Percentiles rank a stretch among this genome's conserved stretches.
Conservation (phyloP, 2,113 vertebrate species). For the Strigops habroptila region DNA sequence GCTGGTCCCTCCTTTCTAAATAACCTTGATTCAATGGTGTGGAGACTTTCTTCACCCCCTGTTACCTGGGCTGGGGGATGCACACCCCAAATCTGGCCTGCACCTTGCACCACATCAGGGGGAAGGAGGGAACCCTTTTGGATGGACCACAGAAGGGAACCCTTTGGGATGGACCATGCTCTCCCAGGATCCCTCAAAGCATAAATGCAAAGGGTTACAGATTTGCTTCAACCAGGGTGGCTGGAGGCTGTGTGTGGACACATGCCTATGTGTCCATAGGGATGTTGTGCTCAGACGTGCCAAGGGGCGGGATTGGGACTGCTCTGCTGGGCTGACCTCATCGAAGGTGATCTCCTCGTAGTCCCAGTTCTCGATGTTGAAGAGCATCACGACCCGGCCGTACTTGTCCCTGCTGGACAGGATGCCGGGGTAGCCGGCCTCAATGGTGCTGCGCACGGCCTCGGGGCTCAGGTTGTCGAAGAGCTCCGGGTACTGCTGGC, state of each 20-base stretch:
- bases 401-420: slow-evolving; percentile 88
- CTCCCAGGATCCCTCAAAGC: not conserved
- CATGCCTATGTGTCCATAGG: rapidly evolving
- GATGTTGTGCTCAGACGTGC: rapidly evolving
- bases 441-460: slow-evolving; percentile 91
- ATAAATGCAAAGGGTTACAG: not conserved
- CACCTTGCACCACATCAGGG: rapidly evolving
- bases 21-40: not conserved
- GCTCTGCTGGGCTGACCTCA: slow-evolving; percentile 74
- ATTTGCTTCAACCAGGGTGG: not conserved
- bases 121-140: not conserved
- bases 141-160: not conserved
- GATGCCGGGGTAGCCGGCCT: slow-evolving; percentile 93
- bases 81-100: not conserved
- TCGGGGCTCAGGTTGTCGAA: slow-evolving; percentile 89
- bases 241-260: not conserved
- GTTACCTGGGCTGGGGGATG: not conserved
- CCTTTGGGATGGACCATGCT: not conserved
- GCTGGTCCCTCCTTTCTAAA: not conserved
- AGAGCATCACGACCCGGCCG: slow-evolving; percentile 90
- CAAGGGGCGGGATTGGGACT: rapidly evolving
- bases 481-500: slow-evolving; percentile 92
- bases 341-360: slow-evolving; percentile 96
- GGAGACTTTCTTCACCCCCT: not conserved
- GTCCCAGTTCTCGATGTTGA: slow-evolving; percentile 98